phyloP scores from a whole-genome alignment of 2,113 vertebrate genomes.

The Nymphicus hollandicus region DNA sequence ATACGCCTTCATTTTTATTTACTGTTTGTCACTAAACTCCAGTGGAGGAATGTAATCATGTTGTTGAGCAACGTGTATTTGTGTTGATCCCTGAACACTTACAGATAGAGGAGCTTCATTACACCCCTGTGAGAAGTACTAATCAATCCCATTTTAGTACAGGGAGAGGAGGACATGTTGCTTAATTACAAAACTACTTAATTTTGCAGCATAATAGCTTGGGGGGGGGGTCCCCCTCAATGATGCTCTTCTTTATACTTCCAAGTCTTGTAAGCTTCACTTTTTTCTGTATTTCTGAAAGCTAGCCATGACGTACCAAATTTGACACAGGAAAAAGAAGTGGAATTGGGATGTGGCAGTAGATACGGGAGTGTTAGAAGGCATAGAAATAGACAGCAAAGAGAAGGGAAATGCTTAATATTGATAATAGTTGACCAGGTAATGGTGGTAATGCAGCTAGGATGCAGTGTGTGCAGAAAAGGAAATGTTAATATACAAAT shows the following conservation, averaged over 20 bases:
- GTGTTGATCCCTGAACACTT: not conserved
- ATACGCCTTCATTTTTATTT: not conserved
- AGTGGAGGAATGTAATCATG: not conserved
- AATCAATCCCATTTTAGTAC: not conserved
- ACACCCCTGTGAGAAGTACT: not conserved
- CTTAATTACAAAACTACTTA: not conserved
- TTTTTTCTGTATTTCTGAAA: not conserved
- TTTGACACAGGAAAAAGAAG: not conserved
- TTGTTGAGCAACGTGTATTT: not conserved
- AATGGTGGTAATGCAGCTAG: not conserved
- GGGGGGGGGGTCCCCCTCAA: not conserved
- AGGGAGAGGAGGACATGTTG: not conserved
- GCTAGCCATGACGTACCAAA: fast-evolving
- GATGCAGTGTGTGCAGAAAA: not conserved
- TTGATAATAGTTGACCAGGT: not conserved
- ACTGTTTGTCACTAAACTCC: not conserved
- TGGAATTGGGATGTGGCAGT: not conserved
- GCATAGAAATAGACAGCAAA: not conserved
- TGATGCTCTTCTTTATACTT: not conserved
- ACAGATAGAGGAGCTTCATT: fast-evolving
- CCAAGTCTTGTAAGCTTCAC: not conserved
- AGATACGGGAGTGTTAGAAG: not conserved
- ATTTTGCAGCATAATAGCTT: not conserved
- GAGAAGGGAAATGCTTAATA: not conserved
- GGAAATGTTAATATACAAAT: not conserved